Conservation (phyloP, 2,888 invertebrate species). For the Hydraecia micacea region DNA sequence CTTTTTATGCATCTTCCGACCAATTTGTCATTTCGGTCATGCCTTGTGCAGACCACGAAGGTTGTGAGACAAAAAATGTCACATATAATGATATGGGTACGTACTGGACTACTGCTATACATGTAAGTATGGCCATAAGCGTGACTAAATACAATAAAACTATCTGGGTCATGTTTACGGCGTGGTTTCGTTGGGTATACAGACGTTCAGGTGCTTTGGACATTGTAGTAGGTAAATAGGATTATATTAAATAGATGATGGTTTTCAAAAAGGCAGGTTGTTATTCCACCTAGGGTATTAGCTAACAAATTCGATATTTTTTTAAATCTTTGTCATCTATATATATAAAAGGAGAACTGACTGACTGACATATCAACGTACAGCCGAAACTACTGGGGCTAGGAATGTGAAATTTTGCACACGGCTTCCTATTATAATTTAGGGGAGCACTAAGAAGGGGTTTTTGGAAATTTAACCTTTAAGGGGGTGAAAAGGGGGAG, state of each 20-base stretch:
- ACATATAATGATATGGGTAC: constrained; percentile 19
- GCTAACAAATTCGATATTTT: no score
- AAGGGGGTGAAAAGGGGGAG: no score
- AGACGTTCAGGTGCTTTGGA: not conserved
- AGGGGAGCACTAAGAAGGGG: no score
- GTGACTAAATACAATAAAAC: constrained; percentile 53
- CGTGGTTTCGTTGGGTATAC: constrained; percentile 6
- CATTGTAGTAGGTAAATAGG: not conserved
- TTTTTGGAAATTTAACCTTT: no score
- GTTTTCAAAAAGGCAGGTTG: not conserved
- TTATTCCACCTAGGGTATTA: no score
- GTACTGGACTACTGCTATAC: not conserved
- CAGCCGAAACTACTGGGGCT: no score
- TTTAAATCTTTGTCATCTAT: not conserved
- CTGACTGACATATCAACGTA: no score
- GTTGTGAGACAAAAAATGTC: constrained; percentile 59
- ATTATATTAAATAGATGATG: not conserved
- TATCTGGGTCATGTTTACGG: constrained; percentile 47
- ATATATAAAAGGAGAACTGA: no score
- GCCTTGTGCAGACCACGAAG: constrained; percentile 44
- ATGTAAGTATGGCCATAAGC: constrained; percentile 24
- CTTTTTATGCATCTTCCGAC: constrained; percentile 51
- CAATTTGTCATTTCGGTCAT: constrained; percentile 59
- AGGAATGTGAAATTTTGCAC: no score
- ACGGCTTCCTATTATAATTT: no score